Evolutionary conservation across 2,888 invertebrate species (phyloP).

Genomic region (Polymixis flavicincta): DNA sequence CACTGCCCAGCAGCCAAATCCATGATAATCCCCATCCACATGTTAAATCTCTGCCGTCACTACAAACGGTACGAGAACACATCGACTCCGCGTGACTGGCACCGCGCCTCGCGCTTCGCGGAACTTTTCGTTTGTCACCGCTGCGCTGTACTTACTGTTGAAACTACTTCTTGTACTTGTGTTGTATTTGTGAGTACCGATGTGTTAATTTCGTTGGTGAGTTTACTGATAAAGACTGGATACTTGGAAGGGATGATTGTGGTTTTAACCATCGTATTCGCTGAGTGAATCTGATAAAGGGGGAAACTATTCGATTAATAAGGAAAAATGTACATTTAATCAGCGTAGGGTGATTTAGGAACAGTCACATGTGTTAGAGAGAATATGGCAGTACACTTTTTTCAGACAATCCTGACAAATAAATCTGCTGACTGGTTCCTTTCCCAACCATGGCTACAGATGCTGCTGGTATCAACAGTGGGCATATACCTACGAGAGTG

Average conservation of each 20-base stretch:
- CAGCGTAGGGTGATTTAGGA: neutral
- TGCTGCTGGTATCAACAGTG: neutral
- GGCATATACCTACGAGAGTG: neutral
- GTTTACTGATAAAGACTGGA: neutral
- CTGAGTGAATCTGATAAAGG: neutral
- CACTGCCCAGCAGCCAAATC: conserved; percentile 19
- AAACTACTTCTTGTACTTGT: neutral
- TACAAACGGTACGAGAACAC: conserved; percentile 28
- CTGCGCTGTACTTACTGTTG: neutral
- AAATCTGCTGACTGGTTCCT: neutral
- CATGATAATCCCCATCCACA: conserved; percentile 29
- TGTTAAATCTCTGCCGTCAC: conserved; percentile 35
- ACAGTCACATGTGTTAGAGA: neutral
- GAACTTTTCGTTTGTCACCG: conserved; percentile 38
- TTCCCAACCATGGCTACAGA: neutral
- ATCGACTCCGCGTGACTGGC: conserved; percentile 25
- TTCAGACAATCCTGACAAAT: neutral
- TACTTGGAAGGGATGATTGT: neutral
- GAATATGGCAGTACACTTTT: neutral
- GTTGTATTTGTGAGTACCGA: neutral
- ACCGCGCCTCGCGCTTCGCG: conserved; percentile 23
- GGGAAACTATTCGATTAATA: neutral
- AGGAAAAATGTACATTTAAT: neutral
- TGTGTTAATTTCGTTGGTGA: neutral
- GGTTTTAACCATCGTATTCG: too few relatives aligned